A percentile compares a stretch with the other conserved stretches of the same genome.
These are phyloP conservation scores for Tichodroma muraria DNA, from an alignment of 2,113 vertebrate genomes.

Conservation along the genomic window DNA sequence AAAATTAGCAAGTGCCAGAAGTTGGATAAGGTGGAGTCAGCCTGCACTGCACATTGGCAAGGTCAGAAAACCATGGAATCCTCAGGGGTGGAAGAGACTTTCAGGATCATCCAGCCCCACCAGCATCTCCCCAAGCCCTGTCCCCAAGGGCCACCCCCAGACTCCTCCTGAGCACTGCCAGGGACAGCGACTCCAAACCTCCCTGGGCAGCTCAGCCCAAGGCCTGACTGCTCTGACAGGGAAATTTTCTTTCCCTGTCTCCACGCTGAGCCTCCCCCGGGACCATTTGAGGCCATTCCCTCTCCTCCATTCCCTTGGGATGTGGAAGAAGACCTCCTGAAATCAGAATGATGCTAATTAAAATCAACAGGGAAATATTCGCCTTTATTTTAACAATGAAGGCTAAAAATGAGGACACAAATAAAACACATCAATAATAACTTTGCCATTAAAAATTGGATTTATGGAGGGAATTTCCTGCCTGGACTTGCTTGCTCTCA, in stretches of 20 bases:
- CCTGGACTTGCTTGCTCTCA: not conserved
- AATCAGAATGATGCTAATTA: not conserved
- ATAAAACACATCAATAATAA: not conserved
- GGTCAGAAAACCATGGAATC: not conserved
- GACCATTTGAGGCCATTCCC: not conserved
- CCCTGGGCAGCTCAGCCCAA: no score
- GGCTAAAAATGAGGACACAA: not conserved
- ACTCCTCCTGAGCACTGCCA: no score
- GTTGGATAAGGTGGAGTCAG: not conserved
- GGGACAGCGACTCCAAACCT: no score
- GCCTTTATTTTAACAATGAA: not conserved
- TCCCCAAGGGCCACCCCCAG: no score
- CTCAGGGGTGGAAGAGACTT: accelerated
- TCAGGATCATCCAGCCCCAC: not conserved
- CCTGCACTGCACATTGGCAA: not conserved
- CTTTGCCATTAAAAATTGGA: not conserved
- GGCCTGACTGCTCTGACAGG: no score
- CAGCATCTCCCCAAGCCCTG: not conserved
- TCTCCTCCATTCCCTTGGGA: not conserved
- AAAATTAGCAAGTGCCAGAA: not conserved
- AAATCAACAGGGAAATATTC: not conserved
- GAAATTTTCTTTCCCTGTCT: no score
- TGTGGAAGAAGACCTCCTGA: not conserved
- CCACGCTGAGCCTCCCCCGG: not conserved
- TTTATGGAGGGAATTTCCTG: not conserved